phyloP scores from a whole-genome alignment of 2,888 invertebrate genomes.

The Omphaloscelis lunosa region DNA sequence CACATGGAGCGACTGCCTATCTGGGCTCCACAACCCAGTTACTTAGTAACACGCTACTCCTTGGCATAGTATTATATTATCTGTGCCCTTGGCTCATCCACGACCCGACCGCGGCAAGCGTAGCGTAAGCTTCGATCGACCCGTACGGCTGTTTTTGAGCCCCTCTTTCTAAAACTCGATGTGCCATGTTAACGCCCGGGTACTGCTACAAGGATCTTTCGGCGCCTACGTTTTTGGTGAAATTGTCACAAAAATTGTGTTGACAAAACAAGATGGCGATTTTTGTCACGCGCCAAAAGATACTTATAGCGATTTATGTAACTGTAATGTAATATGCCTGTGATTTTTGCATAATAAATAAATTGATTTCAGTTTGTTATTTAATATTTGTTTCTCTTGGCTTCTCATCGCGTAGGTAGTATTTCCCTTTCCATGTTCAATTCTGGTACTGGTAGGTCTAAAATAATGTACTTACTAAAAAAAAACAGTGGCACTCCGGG shows the following conservation, averaged over 20 bases:
- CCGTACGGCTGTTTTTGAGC: not conserved
- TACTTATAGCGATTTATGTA: too few relatives aligned
- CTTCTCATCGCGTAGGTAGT: too few relatives aligned
- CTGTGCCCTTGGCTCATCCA: not conserved
- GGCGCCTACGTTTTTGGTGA: not conserved
- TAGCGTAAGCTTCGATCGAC: not conserved
- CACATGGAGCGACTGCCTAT: too few relatives aligned
- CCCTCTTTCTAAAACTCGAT: not conserved
- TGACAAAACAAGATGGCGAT: not conserved
- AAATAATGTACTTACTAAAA: too few relatives aligned
- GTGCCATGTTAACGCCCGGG: too few relatives aligned
- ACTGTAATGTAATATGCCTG: constrained; percentile 13
- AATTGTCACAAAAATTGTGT: not conserved
- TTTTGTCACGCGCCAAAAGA: not conserved
- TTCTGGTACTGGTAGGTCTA: not conserved
- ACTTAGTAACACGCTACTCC: too few relatives aligned
- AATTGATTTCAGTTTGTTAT: not conserved
- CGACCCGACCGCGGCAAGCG: not conserved
- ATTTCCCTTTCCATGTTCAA: not conserved
- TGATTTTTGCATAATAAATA: constrained; percentile 40
- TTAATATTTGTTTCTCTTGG: not conserved
- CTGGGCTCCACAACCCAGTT: too few relatives aligned
- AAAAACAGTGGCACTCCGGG: too few relatives aligned
- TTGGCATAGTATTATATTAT: too few relatives aligned
- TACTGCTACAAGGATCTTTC: not conserved